Conservation (phyloP, 2,797 vertebrate species). For the Rachycentron canadum region DNA sequence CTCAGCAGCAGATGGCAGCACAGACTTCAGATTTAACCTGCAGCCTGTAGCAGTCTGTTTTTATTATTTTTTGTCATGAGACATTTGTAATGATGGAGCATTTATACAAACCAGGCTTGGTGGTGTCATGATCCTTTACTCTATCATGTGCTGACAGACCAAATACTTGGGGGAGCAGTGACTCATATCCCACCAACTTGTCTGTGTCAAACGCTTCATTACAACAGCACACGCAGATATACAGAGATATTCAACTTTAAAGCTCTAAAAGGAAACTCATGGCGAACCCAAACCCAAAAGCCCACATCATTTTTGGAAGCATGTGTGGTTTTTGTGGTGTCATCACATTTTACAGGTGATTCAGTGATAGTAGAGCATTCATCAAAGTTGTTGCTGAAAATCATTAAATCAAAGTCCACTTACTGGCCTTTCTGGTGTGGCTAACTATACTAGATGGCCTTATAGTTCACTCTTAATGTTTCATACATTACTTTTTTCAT, state of each 20-base stretch:
- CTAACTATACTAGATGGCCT: background rate
- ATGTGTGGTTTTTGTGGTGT: background rate
- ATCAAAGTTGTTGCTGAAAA: background rate
- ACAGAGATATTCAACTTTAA: constrained; percentile 1
- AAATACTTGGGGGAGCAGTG: constrained; percentile 43
- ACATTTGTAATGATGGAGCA: constrained; percentile 28
- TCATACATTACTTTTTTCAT: background rate
- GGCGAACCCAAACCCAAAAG: background rate
- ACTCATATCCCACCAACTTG: constrained; percentile 52
- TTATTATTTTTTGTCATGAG: constrained; percentile 8
- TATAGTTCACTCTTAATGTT: background rate
- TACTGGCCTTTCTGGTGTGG: background rate
- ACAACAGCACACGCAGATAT: constrained; percentile 8
- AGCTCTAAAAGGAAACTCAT: constrained; percentile 9
- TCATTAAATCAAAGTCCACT: background rate
- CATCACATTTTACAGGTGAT: background rate
- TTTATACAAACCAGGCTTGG: constrained; percentile 49
- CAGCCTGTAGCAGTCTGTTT: background rate
- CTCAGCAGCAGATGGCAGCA: constrained; percentile 78
- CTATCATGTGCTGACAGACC: constrained; percentile 55
- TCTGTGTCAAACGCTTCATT: constrained; percentile 31
- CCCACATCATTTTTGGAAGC: background rate
- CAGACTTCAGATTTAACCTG: constrained; percentile 28
- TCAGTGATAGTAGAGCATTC: background rate
- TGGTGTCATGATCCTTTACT: constrained; percentile 43